Percentiles rank a stretch among this genome's conserved stretches.
Conservation (phyloP, 2,888 invertebrate species). For the Ectemnius continuus region DNA sequence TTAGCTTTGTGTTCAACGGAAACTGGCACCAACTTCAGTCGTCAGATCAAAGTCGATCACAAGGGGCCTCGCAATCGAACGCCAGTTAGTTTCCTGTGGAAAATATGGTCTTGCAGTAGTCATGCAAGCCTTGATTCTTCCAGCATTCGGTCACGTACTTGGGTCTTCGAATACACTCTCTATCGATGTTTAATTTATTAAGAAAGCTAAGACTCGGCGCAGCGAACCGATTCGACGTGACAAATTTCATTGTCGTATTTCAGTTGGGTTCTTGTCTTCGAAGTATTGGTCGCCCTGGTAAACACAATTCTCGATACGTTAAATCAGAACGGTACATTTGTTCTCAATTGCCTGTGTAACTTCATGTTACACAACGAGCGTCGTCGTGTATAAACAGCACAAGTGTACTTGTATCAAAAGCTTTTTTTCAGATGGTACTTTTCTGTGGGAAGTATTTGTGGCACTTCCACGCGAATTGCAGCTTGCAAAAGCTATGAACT, state of each 20-base stretch:
- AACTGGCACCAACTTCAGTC: background rate
- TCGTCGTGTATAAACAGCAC: background rate
- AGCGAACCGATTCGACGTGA: background rate
- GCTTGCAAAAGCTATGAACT: too few species aligned
- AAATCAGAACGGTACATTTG: conserved; percentile 44
- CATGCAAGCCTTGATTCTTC: too few species aligned
- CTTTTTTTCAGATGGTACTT: too few species aligned
- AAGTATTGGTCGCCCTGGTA: conserved; percentile 26
- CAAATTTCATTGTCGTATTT: conserved; percentile 16
- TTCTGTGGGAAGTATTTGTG: too few species aligned
- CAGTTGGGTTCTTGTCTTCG: background rate
- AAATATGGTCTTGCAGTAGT: too few species aligned
- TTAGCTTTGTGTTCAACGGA: background rate
- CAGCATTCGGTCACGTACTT: too few species aligned
- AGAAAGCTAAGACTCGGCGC: conserved; percentile 8
- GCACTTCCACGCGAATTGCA: too few species aligned
- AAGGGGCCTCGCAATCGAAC: too few species aligned
- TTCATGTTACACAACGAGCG: conserved; percentile 26
- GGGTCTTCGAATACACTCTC: too few species aligned
- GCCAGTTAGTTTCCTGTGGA: too few species aligned
- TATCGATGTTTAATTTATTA: conserved; percentile 17
- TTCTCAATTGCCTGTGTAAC: conserved; percentile 36
- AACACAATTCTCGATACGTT: conserved; percentile 38
- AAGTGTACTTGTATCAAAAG: too few species aligned
- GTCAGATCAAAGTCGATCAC: too few species aligned